Percentiles rank a stretch among this genome's conserved stretches.
phyloP scores from a whole-genome alignment of 1,140 invertebrate genomes.

The Camponotus floridanus region DNA sequence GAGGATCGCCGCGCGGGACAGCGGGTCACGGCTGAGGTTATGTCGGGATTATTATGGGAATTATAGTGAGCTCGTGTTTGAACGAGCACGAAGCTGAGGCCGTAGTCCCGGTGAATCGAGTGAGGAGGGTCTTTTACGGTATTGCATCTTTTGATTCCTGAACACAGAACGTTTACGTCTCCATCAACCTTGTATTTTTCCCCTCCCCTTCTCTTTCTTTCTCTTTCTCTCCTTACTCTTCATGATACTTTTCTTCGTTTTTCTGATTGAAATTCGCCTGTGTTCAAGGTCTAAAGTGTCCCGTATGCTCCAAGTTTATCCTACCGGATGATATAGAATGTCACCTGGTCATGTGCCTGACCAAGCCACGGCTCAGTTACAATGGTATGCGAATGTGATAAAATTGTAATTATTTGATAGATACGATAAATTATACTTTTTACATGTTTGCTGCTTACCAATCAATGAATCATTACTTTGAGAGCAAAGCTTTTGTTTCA shows the following conservation, averaged over 20 bases:
- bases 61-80: constrained; percentile 91
- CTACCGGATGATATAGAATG: constrained; percentile 99
- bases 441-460: not conserved
- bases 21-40: constrained; percentile 73
- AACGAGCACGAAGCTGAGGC: constrained; percentile 87
- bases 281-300: constrained; percentile 97
- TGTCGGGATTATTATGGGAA: constrained; percentile 88
- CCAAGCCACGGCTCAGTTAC: constrained; percentile 98
- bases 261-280: constrained; percentile 42
- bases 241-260: not conserved
- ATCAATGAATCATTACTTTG: not conserved
- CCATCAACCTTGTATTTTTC: not conserved
- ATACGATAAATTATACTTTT: not conserved
- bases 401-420: not conserved
- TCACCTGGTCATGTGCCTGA: constrained; percentile 99
- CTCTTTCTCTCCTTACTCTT: not conserved
- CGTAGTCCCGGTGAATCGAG: constrained; percentile 85
- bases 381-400: constrained; percentile 92
- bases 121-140: constrained; percentile 86
- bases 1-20: constrained; percentile 18
- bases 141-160: not conserved
- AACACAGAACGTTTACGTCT: not conserved
- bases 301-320: constrained; percentile 99
- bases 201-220: no score
- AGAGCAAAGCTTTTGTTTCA: not conserved